These are phyloP conservation scores for Rhodeus uyekii DNA, from an alignment of 2,797 vertebrate species.

Conservation along the genomic window DNA sequence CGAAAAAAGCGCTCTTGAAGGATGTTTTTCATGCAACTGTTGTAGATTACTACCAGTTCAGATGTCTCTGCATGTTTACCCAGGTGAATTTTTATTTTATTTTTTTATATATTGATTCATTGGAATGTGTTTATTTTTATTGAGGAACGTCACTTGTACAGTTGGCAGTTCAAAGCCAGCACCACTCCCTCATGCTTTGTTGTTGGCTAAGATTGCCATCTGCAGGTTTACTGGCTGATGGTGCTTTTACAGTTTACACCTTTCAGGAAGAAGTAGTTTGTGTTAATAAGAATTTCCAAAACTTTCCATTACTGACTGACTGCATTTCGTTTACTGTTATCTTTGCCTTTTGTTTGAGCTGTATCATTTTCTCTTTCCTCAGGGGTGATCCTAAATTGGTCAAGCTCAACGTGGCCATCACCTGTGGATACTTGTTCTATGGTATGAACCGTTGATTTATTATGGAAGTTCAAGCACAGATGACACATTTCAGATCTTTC, in stretches of 20 bases:
- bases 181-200: background rate
- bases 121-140: background rate
- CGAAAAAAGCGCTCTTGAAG: background rate
- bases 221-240: background rate
- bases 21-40: background rate
- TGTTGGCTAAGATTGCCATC: background rate
- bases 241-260: background rate
- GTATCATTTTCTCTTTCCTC: slow-evolving; percentile 12
- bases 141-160: background rate
- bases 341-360: background rate
- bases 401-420: slow-evolving; percentile 83
- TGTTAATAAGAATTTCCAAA: background rate
- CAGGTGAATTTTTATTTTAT: too few relatives aligned
- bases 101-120: background rate
- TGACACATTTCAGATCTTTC: background rate
- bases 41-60: background rate
- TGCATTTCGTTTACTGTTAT: background rate
- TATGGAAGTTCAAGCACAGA: background rate
- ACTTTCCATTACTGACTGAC: background rate
- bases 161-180: background rate
- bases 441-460: slow-evolving; percentile 67
- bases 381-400: slow-evolving; percentile 81
- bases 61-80: background rate
- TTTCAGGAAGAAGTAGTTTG: background rate
- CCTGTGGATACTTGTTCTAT: slow-evolving; percentile 83